A percentile compares a stretch with the other conserved stretches of the same genome.
Conservation (phyloP, 2,113 vertebrate species). For the Brienomyrus brachyistius region DNA sequence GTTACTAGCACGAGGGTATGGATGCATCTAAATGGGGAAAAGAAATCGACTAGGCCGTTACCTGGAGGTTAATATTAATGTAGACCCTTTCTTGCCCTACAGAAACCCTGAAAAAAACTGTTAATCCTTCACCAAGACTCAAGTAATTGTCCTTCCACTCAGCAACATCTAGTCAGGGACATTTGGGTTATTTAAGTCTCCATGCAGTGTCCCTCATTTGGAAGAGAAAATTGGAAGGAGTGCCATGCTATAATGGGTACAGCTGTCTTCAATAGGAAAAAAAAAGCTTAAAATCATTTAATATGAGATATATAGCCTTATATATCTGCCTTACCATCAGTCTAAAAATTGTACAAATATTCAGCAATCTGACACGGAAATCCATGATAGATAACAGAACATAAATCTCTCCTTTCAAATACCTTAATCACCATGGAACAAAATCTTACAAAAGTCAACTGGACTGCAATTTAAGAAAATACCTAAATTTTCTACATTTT, state of each 20-base stretch:
- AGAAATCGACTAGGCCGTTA: neutral
- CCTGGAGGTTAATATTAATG: neutral
- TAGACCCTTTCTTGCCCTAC: neutral
- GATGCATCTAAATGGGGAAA: neutral
- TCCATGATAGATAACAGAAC: neutral
- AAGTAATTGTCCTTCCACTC: neutral
- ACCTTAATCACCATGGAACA: neutral
- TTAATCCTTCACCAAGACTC: neutral
- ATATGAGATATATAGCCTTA: slow-evolving; percentile 4
- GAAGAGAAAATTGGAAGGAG: slow-evolving; percentile 21
- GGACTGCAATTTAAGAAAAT: slow-evolving; percentile 2
- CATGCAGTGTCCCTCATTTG: neutral
- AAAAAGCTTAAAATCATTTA: neutral
- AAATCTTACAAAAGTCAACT: neutral
- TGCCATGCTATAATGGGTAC: neutral
- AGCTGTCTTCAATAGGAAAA: neutral
- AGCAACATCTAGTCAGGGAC: neutral
- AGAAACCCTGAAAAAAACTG: neutral
- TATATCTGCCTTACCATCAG: neutral
- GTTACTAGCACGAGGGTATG: neutral
- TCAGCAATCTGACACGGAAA: slow-evolving; percentile 4
- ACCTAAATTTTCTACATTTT: slow-evolving; percentile 1
- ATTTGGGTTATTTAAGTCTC: neutral
- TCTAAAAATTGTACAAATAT: neutral
- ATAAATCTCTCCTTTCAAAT: slow-evolving; percentile 4